A percentile compares a stretch with the other conserved stretches of the same genome.
Conservation (phyloP, 2,888 invertebrate genomes). For the Eudasyphora cyanicolor region DNA sequence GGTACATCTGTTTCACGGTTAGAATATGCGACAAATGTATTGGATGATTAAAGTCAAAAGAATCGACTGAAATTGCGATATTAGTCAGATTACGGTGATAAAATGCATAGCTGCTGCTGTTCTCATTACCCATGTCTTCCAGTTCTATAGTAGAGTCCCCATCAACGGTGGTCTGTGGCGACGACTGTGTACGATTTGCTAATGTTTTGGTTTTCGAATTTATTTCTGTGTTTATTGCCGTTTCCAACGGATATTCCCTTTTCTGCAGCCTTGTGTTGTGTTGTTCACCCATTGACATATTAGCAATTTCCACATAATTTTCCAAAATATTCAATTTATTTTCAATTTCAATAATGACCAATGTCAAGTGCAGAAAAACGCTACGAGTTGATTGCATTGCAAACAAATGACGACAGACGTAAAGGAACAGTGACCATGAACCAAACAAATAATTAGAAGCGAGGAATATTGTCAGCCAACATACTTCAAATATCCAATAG, state of each 20-base stretch:
- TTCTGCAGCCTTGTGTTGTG: too few relatives aligned
- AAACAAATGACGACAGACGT: conserved; percentile 39
- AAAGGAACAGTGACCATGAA: not conserved
- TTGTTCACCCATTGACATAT: not conserved
- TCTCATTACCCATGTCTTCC: too few relatives aligned
- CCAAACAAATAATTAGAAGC: not conserved
- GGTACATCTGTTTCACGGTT: conserved; percentile 50
- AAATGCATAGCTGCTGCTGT: too few relatives aligned
- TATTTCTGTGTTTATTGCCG: not conserved
- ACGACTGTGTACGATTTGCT: not conserved
- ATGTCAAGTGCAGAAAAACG: conserved; percentile 68
- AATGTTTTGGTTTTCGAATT: not conserved
- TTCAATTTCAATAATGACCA: conserved; percentile 69
- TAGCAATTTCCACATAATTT: conserved; percentile 25
- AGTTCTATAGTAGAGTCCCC: too few relatives aligned
- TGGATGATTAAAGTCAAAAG: conserved; percentile 6
- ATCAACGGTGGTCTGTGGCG: not conserved
- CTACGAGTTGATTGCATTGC: conserved; percentile 67
- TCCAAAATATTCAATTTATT: conserved; percentile 53
- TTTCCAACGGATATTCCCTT: conserved; percentile 35
- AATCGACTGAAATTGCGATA: too few relatives aligned
- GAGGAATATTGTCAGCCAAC: not conserved
- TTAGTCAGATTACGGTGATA: too few relatives aligned
- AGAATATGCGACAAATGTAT: conserved; percentile 33
- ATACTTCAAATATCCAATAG: conserved; percentile 21